Evolutionary conservation across 2,888 invertebrate genomes (phyloP).

Genomic region (Agrilus biguttatus): DNA sequence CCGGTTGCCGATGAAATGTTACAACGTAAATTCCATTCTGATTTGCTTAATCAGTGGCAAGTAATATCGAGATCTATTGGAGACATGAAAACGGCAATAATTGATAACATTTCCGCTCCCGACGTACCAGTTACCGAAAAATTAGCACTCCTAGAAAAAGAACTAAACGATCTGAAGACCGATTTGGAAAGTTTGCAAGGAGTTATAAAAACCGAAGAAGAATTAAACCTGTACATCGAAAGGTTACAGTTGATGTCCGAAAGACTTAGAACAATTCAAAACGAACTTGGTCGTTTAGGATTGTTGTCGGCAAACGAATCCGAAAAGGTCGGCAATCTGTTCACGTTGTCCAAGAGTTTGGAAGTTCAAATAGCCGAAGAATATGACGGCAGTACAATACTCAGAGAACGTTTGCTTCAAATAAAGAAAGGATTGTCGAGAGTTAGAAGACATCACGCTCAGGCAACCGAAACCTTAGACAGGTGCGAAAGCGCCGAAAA

Average conservation of each 20-base stretch:
- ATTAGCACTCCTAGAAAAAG: conserved; percentile 58
- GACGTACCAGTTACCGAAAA: conserved; percentile 63
- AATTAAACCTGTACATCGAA: conserved; percentile 67
- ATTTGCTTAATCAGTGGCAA: conserved; percentile 65
- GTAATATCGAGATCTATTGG: conserved; percentile 48
- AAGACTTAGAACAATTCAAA: conserved; percentile 63
- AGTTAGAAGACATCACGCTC: conserved; percentile 52
- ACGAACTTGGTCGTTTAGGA: conserved; percentile 63
- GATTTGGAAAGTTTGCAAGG: conserved; percentile 59
- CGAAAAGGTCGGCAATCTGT: conserved; percentile 58
- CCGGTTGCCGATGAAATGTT: conserved; percentile 75
- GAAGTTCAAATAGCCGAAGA: conserved; percentile 64
- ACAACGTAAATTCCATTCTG: conserved; percentile 63
- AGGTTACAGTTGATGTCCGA: conserved; percentile 61
- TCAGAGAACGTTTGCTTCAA: conserved; percentile 60
- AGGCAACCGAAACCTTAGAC: conserved; percentile 46
- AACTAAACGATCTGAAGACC: conserved; percentile 56
- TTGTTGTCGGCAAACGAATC: conserved; percentile 59
- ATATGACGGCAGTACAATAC: conserved; percentile 54
- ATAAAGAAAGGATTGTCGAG: conserved; percentile 58
- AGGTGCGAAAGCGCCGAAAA: conserved; percentile 60
- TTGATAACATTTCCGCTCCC: conserved; percentile 56
- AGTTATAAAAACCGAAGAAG: conserved; percentile 70
- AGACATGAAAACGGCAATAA: conserved; percentile 50
- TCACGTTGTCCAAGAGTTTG: conserved; percentile 55